phyloP scores from a whole-genome alignment of 2,888 invertebrate species.

The Portevinia maculata region DNA sequence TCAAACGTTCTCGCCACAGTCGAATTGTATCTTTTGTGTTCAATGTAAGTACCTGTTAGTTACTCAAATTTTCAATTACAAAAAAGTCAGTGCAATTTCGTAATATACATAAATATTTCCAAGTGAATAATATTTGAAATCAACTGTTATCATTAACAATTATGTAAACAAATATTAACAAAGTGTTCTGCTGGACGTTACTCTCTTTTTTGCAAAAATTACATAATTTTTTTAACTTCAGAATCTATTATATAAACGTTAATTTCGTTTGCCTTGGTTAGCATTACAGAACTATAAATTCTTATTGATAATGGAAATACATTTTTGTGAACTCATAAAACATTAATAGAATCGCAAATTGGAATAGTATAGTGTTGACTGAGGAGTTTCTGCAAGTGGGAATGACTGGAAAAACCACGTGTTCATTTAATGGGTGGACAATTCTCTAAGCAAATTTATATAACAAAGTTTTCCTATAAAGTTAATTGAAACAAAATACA shows the following conservation, averaged over 20 bases:
- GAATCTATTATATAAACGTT: constrained; percentile 38
- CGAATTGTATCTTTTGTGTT: constrained; percentile 66
- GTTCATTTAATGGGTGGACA: constrained; percentile 16
- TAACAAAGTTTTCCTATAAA: neutral
- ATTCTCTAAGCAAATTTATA: constrained; percentile 17
- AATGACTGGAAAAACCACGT: constrained; percentile 51
- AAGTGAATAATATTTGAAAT: constrained; percentile 24
- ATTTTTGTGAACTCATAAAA: constrained; percentile 1
- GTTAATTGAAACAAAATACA: neutral
- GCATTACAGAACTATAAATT: constrained; percentile 13
- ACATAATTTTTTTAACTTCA: constrained; percentile 49
- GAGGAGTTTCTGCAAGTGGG: constrained; percentile 14
- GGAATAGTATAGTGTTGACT: neutral
- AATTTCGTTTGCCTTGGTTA: constrained; percentile 19
- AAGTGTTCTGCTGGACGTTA: constrained; percentile 19
- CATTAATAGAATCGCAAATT: constrained; percentile 3
- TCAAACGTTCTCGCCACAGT: constrained; percentile 66
- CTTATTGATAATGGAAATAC: constrained; percentile 1
- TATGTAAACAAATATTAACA: neutral
- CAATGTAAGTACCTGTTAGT: constrained; percentile 59
- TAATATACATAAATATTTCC: constrained; percentile 22
- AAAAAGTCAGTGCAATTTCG: constrained; percentile 48
- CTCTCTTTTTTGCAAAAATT: constrained; percentile 29
- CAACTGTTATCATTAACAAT: neutral
- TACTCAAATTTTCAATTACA: constrained; percentile 35